Conservation (phyloP, 2,113 vertebrate genomes). For the Herpetotheres cachinnans region DNA sequence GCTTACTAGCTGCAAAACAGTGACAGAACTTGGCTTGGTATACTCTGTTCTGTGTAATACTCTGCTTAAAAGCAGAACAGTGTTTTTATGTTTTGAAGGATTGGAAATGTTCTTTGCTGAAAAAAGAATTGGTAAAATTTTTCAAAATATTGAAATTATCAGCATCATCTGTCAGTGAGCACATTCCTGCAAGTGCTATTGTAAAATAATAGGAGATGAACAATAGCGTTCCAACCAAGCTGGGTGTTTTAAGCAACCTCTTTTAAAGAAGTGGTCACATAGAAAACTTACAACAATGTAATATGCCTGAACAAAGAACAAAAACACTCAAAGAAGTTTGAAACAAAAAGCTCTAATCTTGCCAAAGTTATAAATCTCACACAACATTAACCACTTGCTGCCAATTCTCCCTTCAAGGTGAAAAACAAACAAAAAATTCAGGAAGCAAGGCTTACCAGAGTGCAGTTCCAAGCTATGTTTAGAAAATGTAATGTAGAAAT, state of each 20-base stretch:
- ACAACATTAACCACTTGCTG: background rate
- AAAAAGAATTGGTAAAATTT: background rate
- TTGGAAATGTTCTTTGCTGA: background rate
- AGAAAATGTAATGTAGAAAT: background rate
- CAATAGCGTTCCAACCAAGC: background rate
- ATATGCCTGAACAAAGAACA: background rate
- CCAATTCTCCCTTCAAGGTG: background rate
- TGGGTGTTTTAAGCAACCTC: background rate
- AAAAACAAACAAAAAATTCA: background rate
- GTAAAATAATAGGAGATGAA: background rate
- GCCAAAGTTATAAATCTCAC: background rate
- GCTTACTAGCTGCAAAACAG: slow-evolving; percentile 26
- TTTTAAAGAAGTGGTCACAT: background rate
- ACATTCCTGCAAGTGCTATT: background rate
- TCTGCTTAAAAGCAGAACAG: background rate
- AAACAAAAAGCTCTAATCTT: background rate
- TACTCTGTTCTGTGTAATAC: background rate
- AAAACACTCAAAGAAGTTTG: background rate
- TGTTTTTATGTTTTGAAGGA: background rate
- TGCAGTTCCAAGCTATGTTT: background rate
- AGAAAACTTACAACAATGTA: background rate
- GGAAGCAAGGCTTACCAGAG: background rate
- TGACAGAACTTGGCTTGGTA: background rate
- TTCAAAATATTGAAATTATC: background rate
- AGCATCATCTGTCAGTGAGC: background rate